Evolutionary conservation across 2,797 vertebrate species (phyloP).

Genomic region (Diglossa cyanea): DNA sequence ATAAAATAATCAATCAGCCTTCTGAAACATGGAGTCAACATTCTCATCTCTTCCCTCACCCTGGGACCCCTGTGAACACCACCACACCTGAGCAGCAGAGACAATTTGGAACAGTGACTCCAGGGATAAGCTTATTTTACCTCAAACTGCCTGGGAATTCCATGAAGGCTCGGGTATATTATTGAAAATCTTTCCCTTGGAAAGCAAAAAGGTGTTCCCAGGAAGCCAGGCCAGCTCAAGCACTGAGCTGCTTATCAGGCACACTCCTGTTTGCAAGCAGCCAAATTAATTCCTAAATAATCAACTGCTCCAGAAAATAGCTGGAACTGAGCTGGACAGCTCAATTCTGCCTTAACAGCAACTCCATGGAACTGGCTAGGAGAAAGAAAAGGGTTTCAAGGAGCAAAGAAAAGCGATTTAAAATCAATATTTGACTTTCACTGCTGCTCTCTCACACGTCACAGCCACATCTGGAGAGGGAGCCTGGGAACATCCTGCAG

Average conservation of each 20-base stretch:
- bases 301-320: not conserved
- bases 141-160: not conserved
- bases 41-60: too few species aligned
- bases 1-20: too few species aligned
- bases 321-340: not conserved
- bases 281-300: not conserved
- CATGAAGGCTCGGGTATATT: too few species aligned
- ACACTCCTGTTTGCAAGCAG: not conserved
- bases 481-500: not conserved
- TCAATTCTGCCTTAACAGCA: not conserved
- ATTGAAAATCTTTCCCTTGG: not conserved
- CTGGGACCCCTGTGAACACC: too few species aligned
- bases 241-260: not conserved
- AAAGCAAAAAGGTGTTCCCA: not conserved
- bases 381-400: not conserved
- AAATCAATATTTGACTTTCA: not conserved
- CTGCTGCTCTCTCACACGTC: not conserved
- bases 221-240: not conserved
- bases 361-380: not conserved
- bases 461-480: not conserved
- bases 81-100: rapidly evolving
- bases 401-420: not conserved
- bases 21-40: too few species aligned
- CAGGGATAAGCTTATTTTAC: not conserved
- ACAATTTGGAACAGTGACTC: not conserved